These are phyloP conservation scores for Cryptus armator DNA, from an alignment of 2,888 invertebrate species.

Conservation along the genomic window DNA sequence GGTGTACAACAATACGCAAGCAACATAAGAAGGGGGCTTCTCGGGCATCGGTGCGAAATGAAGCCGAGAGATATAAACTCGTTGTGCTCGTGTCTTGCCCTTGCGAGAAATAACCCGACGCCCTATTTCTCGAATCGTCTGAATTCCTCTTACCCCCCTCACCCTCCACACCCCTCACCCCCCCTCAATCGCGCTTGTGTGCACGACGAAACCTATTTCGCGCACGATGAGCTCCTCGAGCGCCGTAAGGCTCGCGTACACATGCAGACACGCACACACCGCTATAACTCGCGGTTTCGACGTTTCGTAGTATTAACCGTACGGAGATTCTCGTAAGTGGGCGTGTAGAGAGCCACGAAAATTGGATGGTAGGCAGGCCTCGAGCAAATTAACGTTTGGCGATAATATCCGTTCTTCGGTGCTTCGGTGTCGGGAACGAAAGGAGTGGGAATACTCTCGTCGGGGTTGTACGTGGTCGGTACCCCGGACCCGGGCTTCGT, in stretches of 20 bases:
- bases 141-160: background rate
- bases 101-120: constrained; percentile 1
- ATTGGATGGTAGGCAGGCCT: constrained; percentile 85
- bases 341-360: constrained; percentile 85
- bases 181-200: background rate
- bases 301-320: constrained; percentile 83
- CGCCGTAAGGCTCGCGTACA: background rate
- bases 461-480: background rate
- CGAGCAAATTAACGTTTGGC: constrained; percentile 85
- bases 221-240: constrained; percentile 10
- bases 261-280: constrained; percentile 27
- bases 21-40: background rate
- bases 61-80: constrained; percentile 8
- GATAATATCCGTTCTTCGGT: constrained; percentile 84
- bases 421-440: constrained; percentile 67
- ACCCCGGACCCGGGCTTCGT: background rate
- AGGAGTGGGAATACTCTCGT: constrained; percentile 29
- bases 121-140: constrained; percentile 2
- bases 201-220: constrained; percentile 30
- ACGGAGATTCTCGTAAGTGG: constrained; percentile 84
- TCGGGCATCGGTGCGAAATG: constrained; percentile 1
- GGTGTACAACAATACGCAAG: background rate
- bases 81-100: background rate
- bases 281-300: constrained; percentile 80
- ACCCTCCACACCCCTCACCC: background rate